phyloP scores from a whole-genome alignment of 2,113 vertebrate species.

The Trogon melanurus region DNA sequence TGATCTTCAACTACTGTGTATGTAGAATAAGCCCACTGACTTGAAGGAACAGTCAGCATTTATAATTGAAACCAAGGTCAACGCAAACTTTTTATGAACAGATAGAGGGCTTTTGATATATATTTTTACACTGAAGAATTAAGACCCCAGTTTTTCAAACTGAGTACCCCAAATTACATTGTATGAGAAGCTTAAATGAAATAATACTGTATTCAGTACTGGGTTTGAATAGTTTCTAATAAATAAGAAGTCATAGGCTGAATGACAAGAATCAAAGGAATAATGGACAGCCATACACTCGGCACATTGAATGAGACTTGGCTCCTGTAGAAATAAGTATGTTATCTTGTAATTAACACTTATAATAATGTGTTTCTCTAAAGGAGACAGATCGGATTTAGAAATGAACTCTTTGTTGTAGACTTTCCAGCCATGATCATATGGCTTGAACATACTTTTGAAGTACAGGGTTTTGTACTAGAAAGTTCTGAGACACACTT shows the following conservation, averaged over 20 bases:
- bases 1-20: background rate
- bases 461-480: rapidly evolving
- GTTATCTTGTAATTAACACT: background rate
- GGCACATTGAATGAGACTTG: background rate
- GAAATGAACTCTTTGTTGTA: background rate
- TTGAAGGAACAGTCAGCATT: background rate
- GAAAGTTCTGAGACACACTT: background rate
- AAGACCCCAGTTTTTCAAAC: background rate
- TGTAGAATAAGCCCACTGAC: background rate
- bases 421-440: background rate
- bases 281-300: background rate
- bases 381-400: background rate
- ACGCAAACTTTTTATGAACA: background rate
- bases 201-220: background rate
- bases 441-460: background rate
- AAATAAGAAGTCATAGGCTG: background rate
- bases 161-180: background rate
- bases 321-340: background rate
- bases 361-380: background rate
- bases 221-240: background rate
- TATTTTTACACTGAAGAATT: background rate
- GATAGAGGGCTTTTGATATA: background rate
- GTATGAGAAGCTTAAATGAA: background rate
- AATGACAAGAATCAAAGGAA: background rate
- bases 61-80: background rate